Percentiles rank a stretch among this genome's conserved stretches.
Evolutionary conservation across 1,140 invertebrate genomes (phyloP).

Genomic region (Xylocopa sonorina): DNA sequence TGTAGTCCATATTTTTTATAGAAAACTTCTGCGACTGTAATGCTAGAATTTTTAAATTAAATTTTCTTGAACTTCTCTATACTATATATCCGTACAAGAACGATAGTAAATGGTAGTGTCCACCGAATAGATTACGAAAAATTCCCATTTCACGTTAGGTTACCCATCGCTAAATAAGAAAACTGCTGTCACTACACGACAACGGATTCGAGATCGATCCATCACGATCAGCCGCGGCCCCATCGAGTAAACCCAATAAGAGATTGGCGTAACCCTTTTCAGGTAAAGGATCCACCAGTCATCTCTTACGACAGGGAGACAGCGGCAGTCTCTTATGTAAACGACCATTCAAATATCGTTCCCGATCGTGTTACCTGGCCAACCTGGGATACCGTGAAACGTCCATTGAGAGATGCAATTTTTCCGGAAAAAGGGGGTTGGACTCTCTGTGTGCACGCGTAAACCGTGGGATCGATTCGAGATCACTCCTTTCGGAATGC

Average conservation of each 20-base stretch:
- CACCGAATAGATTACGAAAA: not conserved
- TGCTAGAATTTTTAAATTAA: too few species aligned
- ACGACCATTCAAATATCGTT: slow-evolving; percentile 67
- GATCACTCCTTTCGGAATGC: slow-evolving; percentile 58
- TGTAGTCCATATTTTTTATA: too few species aligned
- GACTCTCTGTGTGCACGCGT: slow-evolving; percentile 6
- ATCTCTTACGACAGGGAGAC: slow-evolving; percentile 22
- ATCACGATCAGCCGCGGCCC: slow-evolving; percentile 36
- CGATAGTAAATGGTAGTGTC: not conserved
- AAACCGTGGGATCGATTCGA: slow-evolving; percentile 53
- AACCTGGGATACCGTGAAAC: slow-evolving; percentile 38
- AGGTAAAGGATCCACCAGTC: slow-evolving; percentile 36
- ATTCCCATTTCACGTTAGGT: not conserved
- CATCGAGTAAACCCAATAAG: slow-evolving; percentile 26
- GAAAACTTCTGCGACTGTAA: too few species aligned
- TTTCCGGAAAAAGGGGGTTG: slow-evolving; percentile 38
- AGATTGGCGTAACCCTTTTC: slow-evolving; percentile 65
- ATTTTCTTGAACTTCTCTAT: too few species aligned
- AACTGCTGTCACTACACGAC: not conserved
- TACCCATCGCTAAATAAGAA: not conserved
- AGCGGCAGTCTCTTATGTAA: slow-evolving; percentile 69
- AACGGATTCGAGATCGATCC: slow-evolving; percentile 50
- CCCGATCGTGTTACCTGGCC: slow-evolving; percentile 53
- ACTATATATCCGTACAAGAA: too few species aligned
- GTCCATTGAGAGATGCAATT: slow-evolving; percentile 52